These are phyloP conservation scores for Atta colombica DNA, from an alignment of 1,140 invertebrate species.

Conservation along the genomic window DNA sequence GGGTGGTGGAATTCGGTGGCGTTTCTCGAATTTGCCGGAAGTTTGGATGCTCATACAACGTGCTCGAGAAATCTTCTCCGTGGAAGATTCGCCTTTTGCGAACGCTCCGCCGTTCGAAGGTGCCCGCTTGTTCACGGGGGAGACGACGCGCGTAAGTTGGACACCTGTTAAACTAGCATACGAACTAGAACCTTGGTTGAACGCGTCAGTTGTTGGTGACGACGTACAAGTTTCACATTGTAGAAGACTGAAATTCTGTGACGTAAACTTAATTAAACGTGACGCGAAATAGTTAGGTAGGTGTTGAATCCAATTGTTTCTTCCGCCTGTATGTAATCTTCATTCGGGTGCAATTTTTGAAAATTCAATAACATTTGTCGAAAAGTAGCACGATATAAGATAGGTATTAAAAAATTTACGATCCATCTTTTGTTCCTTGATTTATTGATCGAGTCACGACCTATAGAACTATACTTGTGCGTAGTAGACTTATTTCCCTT, in stretches of 20 bases:
- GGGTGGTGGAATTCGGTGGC: constrained; percentile 30
- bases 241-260: constrained; percentile 22
- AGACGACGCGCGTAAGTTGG: constrained; percentile 58
- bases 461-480: background rate
- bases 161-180: constrained; percentile 70
- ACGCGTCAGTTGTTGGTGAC: constrained; percentile 45
- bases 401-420: background rate
- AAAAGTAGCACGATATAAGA: background rate
- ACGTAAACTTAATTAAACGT: constrained; percentile 32
- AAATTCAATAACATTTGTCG: background rate
- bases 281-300: constrained; percentile 24
- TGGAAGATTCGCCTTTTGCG: constrained; percentile 16
- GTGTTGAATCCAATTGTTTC: constrained; percentile 13
- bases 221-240: constrained; percentile 15
- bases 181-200: background rate
- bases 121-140: constrained; percentile 69
- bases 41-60: background rate
- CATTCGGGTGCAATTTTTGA: background rate
- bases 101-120: constrained; percentile 33
- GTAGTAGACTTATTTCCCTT: constrained; percentile 3
- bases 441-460: background rate
- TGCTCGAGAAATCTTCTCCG: constrained; percentile 7
- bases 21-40: constrained; percentile 12
- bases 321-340: background rate
- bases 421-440: background rate